Base-by-base conservation (phyloP, 37 sponge, comb jelly and placozoan species). In the Ianthella basta region DNA sequence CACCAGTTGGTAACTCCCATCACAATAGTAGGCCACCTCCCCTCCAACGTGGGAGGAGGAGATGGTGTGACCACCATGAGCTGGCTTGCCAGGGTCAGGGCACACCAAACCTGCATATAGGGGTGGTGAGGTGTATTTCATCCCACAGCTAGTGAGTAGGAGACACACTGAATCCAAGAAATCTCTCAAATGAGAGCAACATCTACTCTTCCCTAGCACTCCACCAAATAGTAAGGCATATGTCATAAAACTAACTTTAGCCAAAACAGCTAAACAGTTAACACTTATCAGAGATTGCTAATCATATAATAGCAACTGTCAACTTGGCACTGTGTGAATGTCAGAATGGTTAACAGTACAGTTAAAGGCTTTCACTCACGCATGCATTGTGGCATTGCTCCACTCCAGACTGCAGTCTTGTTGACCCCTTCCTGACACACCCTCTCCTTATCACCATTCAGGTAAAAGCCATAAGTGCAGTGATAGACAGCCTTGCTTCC, bases 341-440 rank as follows among this genome's bases (percentile, higher is more conserved):
- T 44, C 50, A 10, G 50, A 8, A 44, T n/a, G 50, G 50, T 10
- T 8, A 44, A 44, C 6, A 44, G 6, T 8, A 44, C 50, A 44
- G 50, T n/a, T n/a, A n/a, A n/a, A n/a, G 35, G 10, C 70, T 34
- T 12, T 32, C 70, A 69, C 70, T 32, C 70, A 69, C 70, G 21
- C 37, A 40, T 3, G 40, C 78, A 75, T 13, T 19, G 37, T 21
- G 78, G 78, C n/a, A 41, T 1, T 24, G 54, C n/a, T 50, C 78
- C 78, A 75, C 78, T 75, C 78, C 78, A 75, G 1, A 50, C 32
- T 19, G 78, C 78, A 44, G 53, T 36, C 0, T 19, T 44, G 50
- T 44, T 33, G 5, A 12, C 4, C n/a, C 78, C 44, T 25, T 44
- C 25, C 54, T 41, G 53, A 75, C 78, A 75, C 16, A 18, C 38